Percentiles rank a stretch among this genome's conserved stretches.
Conservation (phyloP, 2,888 invertebrate species). For the Muschampia plurimacula region DNA sequence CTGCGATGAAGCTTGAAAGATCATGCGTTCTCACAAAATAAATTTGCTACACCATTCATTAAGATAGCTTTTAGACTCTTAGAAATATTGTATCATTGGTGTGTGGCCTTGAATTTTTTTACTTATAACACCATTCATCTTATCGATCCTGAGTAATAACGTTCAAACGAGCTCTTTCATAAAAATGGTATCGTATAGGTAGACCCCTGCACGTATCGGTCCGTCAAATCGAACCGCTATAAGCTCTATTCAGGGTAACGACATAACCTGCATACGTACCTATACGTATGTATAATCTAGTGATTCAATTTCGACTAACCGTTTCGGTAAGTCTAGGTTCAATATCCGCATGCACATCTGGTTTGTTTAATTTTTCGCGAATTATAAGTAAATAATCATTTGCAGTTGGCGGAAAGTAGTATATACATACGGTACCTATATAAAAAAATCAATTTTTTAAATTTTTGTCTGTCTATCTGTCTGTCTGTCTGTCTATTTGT, state of each 20-base stretch:
- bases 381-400: too few relatives aligned
- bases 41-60: not conserved
- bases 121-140: constrained; percentile 41
- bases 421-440: too few relatives aligned
- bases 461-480: too few relatives aligned
- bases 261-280: not conserved
- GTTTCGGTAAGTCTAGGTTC: too few relatives aligned
- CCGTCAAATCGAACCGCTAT: constrained; percentile 5
- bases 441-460: too few relatives aligned
- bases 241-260: not conserved
- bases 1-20: not conserved
- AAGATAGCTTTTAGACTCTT: constrained; percentile 3
- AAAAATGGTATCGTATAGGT: constrained; percentile 36
- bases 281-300: too few relatives aligned
- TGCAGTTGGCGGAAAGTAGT: too few relatives aligned
- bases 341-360: too few relatives aligned
- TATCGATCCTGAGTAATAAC: constrained; percentile 40
- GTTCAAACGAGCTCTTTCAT: constrained; percentile 40
- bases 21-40: constrained; percentile 3
- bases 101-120: constrained; percentile 23
- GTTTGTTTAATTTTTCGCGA: too few relatives aligned
- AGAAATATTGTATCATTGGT: constrained; percentile 3
- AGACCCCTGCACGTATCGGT: constrained; percentile 8
- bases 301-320: too few relatives aligned
- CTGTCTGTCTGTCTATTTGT: too few relatives aligned